A percentile compares a stretch with the other conserved stretches of the same genome.
Evolutionary conservation across 1,140 invertebrate species (phyloP).

Genomic region (Pissodes strobi): DNA sequence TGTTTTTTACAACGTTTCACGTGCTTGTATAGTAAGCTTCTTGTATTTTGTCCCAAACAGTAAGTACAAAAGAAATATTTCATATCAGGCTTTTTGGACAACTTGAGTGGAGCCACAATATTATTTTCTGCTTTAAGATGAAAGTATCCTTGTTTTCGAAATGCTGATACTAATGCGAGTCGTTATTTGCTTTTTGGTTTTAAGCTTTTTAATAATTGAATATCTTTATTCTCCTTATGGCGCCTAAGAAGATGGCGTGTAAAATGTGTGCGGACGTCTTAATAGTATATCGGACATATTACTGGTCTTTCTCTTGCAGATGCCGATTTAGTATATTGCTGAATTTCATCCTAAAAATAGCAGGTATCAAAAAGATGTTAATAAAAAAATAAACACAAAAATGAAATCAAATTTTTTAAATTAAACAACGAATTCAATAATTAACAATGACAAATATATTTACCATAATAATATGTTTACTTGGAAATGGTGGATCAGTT

Average conservation of each 20-base stretch:
- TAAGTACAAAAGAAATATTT: conserved; percentile 27
- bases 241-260: no score
- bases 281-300: background rate
- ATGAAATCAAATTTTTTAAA: no score
- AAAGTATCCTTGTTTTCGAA: conserved; percentile 38
- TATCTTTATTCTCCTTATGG: background rate
- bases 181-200: background rate
- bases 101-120: conserved; percentile 20
- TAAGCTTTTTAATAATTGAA: background rate
- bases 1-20: conserved; percentile 25
- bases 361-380: no score
- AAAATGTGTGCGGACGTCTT: no score
- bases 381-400: no score
- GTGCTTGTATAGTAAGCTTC: conserved; percentile 23
- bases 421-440: no score
- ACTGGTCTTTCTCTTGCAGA: background rate
- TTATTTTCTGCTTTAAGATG: conserved; percentile 30
- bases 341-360: no score
- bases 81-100: background rate
- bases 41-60: conserved; percentile 31
- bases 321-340: no score
- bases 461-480: no score
- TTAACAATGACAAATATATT: no score
- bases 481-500: no score
- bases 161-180: background rate